phyloP scores from a whole-genome alignment of 2,888 invertebrate species.

The Pelosia muscerda region DNA sequence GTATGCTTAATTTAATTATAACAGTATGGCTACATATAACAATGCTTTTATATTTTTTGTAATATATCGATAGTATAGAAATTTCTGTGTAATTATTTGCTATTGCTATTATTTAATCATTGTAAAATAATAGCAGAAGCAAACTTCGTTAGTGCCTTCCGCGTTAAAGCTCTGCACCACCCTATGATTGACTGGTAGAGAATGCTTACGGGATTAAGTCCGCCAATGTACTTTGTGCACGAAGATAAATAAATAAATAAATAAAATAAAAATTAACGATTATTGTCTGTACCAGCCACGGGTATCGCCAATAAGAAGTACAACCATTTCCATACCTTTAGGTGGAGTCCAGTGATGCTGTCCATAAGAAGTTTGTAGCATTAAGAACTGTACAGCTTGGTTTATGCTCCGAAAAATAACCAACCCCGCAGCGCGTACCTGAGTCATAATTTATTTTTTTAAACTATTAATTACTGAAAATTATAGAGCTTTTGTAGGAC shows the following conservation, averaged over 20 bases:
- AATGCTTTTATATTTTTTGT: not conserved
- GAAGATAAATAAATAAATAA: too few species aligned
- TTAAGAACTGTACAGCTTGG: slow-evolving; percentile 90
- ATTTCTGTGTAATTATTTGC: too few species aligned
- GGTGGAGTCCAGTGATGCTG: slow-evolving; percentile 97
- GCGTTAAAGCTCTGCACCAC: too few species aligned
- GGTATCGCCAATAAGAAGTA: not conserved
- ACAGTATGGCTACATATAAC: not conserved
- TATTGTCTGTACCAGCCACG: too few species aligned
- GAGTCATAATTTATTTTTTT: slow-evolving; percentile 60
- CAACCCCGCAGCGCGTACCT: slow-evolving; percentile 92
- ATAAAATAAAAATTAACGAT: too few species aligned
- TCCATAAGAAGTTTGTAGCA: slow-evolving; percentile 95
- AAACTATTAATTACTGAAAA: not conserved
- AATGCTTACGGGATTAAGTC: too few species aligned
- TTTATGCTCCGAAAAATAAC: slow-evolving; percentile 91
- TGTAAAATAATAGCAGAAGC: too few species aligned
- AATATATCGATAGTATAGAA: too few species aligned
- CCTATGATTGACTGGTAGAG: too few species aligned
- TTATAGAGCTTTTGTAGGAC: not conserved
- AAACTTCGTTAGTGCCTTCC: too few species aligned
- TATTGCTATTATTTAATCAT: too few species aligned
- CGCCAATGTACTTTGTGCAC: too few species aligned
- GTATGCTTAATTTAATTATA: not conserved
- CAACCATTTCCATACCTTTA: slow-evolving; percentile 88